Conservation (phyloP, 2,113 vertebrate genomes). For the Spea multiplicata region DNA sequence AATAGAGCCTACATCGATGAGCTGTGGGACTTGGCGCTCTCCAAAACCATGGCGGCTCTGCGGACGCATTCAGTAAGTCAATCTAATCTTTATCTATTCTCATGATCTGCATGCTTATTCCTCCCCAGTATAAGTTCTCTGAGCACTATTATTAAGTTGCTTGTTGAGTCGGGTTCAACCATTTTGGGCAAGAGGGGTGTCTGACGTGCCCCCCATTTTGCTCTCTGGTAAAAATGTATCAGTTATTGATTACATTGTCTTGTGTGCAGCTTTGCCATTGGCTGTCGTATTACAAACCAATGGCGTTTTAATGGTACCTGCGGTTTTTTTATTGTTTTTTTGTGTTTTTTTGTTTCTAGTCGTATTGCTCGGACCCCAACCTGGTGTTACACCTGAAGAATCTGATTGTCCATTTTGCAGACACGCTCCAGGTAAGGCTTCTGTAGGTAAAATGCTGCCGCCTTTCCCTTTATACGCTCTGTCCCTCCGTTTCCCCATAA, state of each 20-base stretch:
- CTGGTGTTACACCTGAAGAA: constrained; percentile 94
- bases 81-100: neutral
- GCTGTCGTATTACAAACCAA: too few species aligned
- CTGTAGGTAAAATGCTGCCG: neutral
- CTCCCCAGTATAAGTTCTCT: too few species aligned
- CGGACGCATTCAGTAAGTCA: constrained; percentile 88
- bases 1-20: constrained; percentile 90
- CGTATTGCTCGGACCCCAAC: constrained; percentile 92
- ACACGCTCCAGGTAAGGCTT: constrained; percentile 85
- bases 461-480: neutral
- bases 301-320: too few species aligned
- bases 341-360: constrained; percentile 64
- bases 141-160: too few species aligned
- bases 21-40: constrained; percentile 94
- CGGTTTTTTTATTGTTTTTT: too few species aligned
- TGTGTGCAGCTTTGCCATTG: too few species aligned
- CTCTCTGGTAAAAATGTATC: too few species aligned
- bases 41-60: constrained; percentile 90
- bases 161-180: too few species aligned
- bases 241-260: too few species aligned
- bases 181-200: too few species aligned
- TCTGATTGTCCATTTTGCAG: constrained; percentile 94
- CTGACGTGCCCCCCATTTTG: too few species aligned
- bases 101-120: too few species aligned
- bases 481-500: neutral